Evolutionary conservation across 2,888 invertebrate genomes (phyloP), one percentile per base, ranked within the genome.

Genomic region (Osmoderma eremita): DNA sequence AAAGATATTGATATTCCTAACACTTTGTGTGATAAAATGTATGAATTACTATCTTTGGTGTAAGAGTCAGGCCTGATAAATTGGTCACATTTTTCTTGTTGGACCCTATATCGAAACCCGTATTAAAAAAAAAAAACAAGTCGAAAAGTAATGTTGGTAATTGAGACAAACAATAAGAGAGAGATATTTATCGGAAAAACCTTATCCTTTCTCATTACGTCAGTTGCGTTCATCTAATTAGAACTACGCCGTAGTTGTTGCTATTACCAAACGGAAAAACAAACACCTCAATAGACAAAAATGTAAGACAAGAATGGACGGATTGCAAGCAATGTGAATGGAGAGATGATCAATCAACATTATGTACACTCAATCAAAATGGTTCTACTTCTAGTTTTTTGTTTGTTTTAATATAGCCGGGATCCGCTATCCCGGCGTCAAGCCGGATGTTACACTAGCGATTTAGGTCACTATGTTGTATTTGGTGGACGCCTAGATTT

Each of bases 341-440:
- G 58, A 61, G 30, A 45, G 58, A 61, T 45, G 58, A 64, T 64
- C 64, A 51, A 66, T 66, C 58, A 66, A 50, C 58, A 41, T 66
- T 66, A 50, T 58, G 58, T 54, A 56, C 65, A 58, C 49, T 61
- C 65, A 66, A 66, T 66, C 65, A 66, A 50, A 58, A 41, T 30
- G 20, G 58, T 41, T 49, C 58, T 58, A 36, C 6, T 30, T 10
- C 6, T 10, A 8, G 5, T 6, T 30, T 30, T 66, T 66, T 65
- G 51, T 66, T 61, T 61, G 42, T 61, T 66, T 50, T 56, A 50
- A 48, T n/a, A 50, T 56, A 49, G 39, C 65, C 50, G 42, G 50
- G 50, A 58, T 41, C 50, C 56, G 58, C 41, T 61, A 41, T 51
- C 58, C 58, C 61, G 65, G 58, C 56, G 58, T 41, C 58, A 41